These are phyloP conservation scores for Steatornis caripensis DNA, from an alignment of 2,113 vertebrate genomes.

Conservation along the genomic window DNA sequence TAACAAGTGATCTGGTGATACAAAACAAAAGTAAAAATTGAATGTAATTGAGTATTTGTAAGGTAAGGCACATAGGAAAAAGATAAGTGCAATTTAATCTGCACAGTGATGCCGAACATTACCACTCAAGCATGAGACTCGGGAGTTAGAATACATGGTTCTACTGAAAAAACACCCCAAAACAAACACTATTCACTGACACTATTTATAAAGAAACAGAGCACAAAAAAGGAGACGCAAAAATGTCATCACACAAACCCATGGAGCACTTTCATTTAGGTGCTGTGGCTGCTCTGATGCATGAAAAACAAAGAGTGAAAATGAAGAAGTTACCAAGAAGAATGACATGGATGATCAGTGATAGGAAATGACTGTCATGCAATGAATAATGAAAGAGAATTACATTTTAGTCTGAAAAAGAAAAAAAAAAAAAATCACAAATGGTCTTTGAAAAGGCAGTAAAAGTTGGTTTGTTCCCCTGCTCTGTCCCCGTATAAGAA, in stretches of 20 bases:
- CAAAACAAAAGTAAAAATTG: neutral
- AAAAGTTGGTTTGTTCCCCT: neutral
- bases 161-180: neutral
- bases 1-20: neutral
- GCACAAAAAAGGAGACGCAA: neutral
- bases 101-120: neutral
- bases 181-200: neutral
- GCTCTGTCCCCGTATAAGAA: neutral
- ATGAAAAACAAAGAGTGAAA: neutral
- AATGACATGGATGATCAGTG: neutral
- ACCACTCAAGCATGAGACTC: neutral
- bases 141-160: neutral
- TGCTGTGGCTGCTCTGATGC: neutral
- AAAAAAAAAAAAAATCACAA: neutral
- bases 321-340: neutral
- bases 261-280: neutral
- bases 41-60: neutral
- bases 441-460: neutral
- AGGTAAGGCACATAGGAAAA: neutral
- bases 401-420: neutral
- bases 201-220: neutral
- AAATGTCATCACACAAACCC: neutral
- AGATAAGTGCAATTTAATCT: neutral
- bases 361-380: neutral
- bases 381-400: neutral